Conservation (phyloP, 2,888 invertebrate species). For the Eretmocerus hayati region DNA sequence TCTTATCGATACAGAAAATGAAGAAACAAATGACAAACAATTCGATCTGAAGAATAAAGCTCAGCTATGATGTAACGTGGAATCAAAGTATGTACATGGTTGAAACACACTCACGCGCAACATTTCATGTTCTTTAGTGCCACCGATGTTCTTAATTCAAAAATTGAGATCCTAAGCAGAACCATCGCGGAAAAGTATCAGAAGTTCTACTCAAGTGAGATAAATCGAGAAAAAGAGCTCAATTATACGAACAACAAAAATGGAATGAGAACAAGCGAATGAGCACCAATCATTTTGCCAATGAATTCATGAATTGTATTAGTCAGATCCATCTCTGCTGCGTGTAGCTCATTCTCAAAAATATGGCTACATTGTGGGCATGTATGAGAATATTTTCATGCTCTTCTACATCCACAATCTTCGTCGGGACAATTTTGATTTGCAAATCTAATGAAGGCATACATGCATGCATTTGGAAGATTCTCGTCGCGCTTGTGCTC, state of each 20-base stretch:
- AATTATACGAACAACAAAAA: slow-evolving; percentile 9
- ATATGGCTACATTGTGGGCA: background rate
- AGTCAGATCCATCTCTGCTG: slow-evolving; percentile 18
- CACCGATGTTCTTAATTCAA: too few relatives aligned
- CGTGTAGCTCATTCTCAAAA: slow-evolving; percentile 13
- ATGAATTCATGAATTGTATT: slow-evolving; percentile 3
- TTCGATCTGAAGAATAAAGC: slow-evolving; percentile 7
- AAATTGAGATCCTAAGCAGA: background rate
- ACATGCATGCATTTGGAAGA: too few relatives aligned
- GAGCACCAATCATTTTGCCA: slow-evolving; percentile 5
- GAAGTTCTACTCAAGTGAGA: slow-evolving; percentile 8
- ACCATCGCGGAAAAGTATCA: background rate
- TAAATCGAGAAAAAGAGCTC: slow-evolving; percentile 4
- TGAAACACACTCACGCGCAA: too few relatives aligned
- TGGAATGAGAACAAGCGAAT: background rate
- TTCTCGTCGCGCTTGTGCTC: background rate
- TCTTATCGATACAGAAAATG: background rate
- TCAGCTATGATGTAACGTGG: slow-evolving; percentile 16
- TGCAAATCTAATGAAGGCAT: background rate
- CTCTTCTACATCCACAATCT: background rate
- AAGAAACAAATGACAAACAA: too few relatives aligned
- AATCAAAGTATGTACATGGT: too few relatives aligned
- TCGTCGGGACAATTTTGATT: too few relatives aligned
- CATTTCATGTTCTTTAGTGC: too few relatives aligned
- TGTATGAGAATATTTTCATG: background rate